A percentile compares a stretch with the other conserved stretches of the same genome.
Evolutionary conservation across 2,797 vertebrate species (phyloP).

Genomic region (Peromyscus attwateri): DNA sequence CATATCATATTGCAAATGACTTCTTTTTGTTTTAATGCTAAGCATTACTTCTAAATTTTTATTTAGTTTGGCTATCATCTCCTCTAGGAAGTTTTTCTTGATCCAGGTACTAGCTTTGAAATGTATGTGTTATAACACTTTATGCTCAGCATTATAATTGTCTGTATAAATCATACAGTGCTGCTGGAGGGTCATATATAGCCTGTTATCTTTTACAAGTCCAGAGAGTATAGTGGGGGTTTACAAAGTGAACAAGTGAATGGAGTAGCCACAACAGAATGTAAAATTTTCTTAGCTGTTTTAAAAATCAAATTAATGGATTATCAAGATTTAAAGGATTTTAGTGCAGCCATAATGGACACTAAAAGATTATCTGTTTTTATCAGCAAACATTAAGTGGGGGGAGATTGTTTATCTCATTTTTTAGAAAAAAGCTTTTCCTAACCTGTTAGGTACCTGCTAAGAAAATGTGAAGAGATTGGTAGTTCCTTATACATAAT

Average conservation of each 20-base stretch:
- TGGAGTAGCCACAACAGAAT: conserved; percentile 62
- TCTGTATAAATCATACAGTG: neutral
- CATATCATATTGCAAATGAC: too few species aligned
- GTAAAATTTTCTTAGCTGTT: conserved; percentile 22
- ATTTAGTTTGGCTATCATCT: conserved; percentile 48
- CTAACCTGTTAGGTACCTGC: conserved; percentile 78
- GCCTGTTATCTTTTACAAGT: conserved; percentile 39
- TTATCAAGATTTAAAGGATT: conserved; percentile 72
- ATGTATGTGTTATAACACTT: conserved; percentile 11
- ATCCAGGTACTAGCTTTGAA: conserved; percentile 31
- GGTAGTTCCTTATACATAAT: conserved; percentile 83
- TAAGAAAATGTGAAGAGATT: conserved; percentile 82
- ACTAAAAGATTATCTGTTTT: conserved; percentile 75
- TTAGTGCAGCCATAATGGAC: conserved; percentile 59
- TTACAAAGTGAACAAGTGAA: conserved; percentile 64
- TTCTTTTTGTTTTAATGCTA: conserved; percentile 51
- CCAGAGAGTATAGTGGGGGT: neutral
- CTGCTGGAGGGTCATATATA: neutral
- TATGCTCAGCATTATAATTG: conserved; percentile 32
- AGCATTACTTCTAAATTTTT: conserved; percentile 56
- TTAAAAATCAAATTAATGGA: conserved; percentile 69
- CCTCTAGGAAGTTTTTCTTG: conserved; percentile 33
- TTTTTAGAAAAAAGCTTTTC: conserved; percentile 78
- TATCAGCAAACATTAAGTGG: conserved; percentile 78
- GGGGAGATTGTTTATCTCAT: conserved; percentile 79